phyloP scores from a whole-genome alignment of 1,140 invertebrate species.

The Brachionus paranguensis region DNA sequence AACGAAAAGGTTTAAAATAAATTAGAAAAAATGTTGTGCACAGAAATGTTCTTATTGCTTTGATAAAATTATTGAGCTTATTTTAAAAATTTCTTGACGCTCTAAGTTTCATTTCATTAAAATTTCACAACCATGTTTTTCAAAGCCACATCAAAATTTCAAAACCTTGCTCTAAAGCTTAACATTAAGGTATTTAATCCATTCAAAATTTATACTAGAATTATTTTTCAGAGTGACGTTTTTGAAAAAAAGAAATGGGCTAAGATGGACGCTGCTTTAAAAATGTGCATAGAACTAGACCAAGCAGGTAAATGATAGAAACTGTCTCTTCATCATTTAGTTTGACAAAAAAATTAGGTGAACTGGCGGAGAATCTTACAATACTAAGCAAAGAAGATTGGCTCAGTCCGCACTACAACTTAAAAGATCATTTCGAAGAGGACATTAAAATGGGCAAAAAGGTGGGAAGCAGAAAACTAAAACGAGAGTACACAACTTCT shows the following conservation, averaged over 20 bases:
- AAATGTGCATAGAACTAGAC: constrained; percentile 35
- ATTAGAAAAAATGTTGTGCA: neutral
- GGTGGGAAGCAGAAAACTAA: neutral
- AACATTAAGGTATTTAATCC: no score
- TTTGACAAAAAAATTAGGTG: neutral
- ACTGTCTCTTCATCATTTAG: neutral
- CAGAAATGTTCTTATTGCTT: neutral
- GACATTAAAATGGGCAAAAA: neutral
- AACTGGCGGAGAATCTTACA: constrained; percentile 1
- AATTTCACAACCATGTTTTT: neutral
- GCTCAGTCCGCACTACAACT: neutral
- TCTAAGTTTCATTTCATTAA: neutral
- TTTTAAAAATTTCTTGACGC: neutral
- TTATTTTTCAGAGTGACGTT: neutral
- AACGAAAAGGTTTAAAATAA: neutral
- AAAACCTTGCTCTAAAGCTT: neutral
- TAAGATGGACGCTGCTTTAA: constrained; percentile 34
- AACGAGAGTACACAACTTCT: neutral
- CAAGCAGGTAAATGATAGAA: neutral
- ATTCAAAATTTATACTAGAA: neutral
- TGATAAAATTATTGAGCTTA: neutral
- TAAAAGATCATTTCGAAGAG: neutral
- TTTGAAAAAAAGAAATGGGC: constrained; percentile 21
- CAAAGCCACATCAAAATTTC: neutral
- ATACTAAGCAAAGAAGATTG: constrained; percentile 12